A percentile compares a stretch with the other conserved stretches of the same genome.
Conservation (phyloP, 2,888 invertebrate species). For the Tinea trinotella region DNA sequence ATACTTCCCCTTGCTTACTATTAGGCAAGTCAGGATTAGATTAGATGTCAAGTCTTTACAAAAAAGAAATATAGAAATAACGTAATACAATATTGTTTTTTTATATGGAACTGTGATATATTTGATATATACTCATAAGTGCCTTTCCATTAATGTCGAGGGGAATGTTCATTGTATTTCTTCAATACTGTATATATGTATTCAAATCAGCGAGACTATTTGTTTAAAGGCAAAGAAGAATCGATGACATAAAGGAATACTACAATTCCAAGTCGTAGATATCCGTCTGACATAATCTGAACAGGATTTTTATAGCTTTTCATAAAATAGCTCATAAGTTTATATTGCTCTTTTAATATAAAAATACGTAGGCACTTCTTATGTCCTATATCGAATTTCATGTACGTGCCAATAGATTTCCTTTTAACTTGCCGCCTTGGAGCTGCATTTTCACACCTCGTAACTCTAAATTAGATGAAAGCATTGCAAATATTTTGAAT, state of each 20-base stretch:
- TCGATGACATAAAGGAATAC: constrained; percentile 1
- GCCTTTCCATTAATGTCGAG: no score
- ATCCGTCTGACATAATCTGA: not conserved
- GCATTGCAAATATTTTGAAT: constrained; percentile 1
- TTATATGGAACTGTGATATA: no score
- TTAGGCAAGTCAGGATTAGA: no score
- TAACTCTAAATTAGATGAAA: constrained; percentile 9
- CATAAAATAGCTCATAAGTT: constrained; percentile 13
- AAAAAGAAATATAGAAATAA: no score
- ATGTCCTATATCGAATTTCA: not conserved
- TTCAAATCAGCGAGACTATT: not conserved
- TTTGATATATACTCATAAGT: no score
- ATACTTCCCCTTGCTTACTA: no score
- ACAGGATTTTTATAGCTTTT: not conserved
- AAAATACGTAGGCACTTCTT: constrained; percentile 11
- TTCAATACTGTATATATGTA: not conserved
- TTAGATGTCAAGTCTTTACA: no score
- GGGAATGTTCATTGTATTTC: not conserved
- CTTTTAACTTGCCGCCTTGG: not conserved
- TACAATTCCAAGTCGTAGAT: not conserved
- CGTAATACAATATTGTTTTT: no score
- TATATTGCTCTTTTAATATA: constrained; percentile 1
- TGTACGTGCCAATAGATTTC: constrained; percentile 10
- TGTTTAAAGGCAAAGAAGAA: not conserved
- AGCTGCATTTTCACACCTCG: constrained; percentile 4